Evolutionary conservation across 2,888 invertebrate species (phyloP).

Genomic region (Papilio gigon): DNA sequence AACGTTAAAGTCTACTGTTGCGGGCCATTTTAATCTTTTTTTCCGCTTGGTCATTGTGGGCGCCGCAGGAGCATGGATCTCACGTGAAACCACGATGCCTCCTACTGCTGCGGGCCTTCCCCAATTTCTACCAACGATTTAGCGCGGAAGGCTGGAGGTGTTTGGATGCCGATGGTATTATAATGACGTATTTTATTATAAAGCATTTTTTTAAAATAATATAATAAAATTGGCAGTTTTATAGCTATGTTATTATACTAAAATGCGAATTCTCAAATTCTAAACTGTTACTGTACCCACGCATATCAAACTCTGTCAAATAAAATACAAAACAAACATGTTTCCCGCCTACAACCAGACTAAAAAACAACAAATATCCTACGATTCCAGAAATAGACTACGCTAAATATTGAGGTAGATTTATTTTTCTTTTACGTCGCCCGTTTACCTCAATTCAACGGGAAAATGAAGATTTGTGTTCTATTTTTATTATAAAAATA

Average conservation of each 20-base stretch:
- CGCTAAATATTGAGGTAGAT: conserved; percentile 9
- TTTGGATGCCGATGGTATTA: too few relatives aligned
- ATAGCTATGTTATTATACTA: neutral
- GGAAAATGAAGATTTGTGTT: conserved; percentile 12
- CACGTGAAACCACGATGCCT: too few relatives aligned
- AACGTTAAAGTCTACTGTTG: too few relatives aligned
- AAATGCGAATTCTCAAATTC: neutral
- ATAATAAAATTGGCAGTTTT: neutral
- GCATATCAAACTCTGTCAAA: neutral
- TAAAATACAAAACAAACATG: neutral
- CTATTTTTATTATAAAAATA: neutral
- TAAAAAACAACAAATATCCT: neutral
- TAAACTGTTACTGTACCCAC: neutral
- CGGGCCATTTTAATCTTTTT: too few relatives aligned
- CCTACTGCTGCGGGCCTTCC: too few relatives aligned
- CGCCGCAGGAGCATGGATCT: too few relatives aligned
- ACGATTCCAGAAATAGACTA: neutral
- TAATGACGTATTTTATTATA: too few relatives aligned
- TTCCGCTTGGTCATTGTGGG: too few relatives aligned
- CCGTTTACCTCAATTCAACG: conserved; percentile 2
- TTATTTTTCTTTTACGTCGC: neutral
- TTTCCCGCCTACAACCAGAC: neutral
- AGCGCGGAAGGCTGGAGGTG: too few relatives aligned
- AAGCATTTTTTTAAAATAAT: neutral
- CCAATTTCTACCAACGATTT: neutral